Base-by-base conservation (phyloP, 2,797 vertebrate genomes). In the Paratrypauchen microcephalus region DNA sequence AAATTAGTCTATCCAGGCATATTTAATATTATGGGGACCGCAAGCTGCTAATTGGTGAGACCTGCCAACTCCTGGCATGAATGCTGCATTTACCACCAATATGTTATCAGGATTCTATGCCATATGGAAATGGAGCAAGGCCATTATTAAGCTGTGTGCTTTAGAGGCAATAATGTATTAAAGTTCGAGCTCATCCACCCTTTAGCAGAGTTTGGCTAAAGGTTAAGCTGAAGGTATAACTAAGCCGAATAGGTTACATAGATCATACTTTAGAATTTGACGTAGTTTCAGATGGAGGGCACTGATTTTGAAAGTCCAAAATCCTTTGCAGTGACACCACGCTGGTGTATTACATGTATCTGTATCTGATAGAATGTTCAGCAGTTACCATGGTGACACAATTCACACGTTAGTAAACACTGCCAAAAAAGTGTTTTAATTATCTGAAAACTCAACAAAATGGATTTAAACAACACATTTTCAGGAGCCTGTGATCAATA, bases 1-100 rank as follows among this genome's bases (percentile, higher is more conserved):
- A 69, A 74, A 68, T 83, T 69, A 77, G 78, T 82, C 74, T 66
- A 68, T 67, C 65, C 77, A 81, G 79, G 75, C 81, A 71, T 77
- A 74, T 80, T 84, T 88, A 81, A 85, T 75, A 70, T 47, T 74
- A 73, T 65, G 26, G 65, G 66, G 76, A 82, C 77, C 75, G 56
- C 74, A 70, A 62, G 79, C 78, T 75, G 76, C 67, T 75, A 65
- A 76, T 76, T 21, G 23, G 66, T 28, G 57, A 66, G 56, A 79
- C 60, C 64, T 81, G 80, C 82, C 81, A 85, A 63, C 57, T 79
- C 60, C 73, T 81, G 74, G 77, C 72, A 77, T 65, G 36, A 18
- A 77, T 66, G 77, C 66, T 56, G 71, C 66, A 71, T 79, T 82
- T 62, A 36, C 75, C 76, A 69, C 59, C 24, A n/a, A 26, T 41